Base-by-base conservation (phyloP, 2,888 invertebrate species). In the Apamea anceps region DNA sequence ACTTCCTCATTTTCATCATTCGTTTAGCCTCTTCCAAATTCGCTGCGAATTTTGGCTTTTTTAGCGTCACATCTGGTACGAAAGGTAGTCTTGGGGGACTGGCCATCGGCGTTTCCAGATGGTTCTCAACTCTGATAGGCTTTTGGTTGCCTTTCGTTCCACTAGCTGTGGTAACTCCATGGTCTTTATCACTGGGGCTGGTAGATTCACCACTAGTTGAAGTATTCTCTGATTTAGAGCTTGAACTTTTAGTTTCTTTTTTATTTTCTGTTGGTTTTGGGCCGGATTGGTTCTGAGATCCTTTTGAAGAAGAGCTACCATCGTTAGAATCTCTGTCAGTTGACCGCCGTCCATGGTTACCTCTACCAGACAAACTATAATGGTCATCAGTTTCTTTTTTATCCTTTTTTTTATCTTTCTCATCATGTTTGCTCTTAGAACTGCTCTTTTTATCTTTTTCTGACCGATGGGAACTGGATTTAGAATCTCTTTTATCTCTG, bases 311-410 rank as follows among this genome's bases (percentile, higher is more conserved):
- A 4, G 97, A 97, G 78, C 97, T 97, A 21, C 98, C 98, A 92
- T 98, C 98, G 88, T 98, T 98, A 0, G 98, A 98, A 94, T 99
- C 98, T 83, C 98, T 97, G 88, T 98, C 98, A 0, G 98, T 98
- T 0, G 98, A 98, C 72, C 98, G 97, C 13, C 98, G 97, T 86
- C 97, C 97, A 75, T 97, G 97, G 66, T 97, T 97, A 21, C 97
- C 97, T 90, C 98, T 98, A 0, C 97, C 97, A 62, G 98, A 98
- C 10, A 97, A 95, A 88, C 98, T 97, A 80, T 97, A 98, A 91
- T 98, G 98, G 93, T 98, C 98, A 91, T 98, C 98, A 78, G 96
- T 97, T 5, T 97, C 95, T 91, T 97, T 97, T 89, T 97, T 97
- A 42, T 94, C 95, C 76, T 96, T 95, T 87, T 97, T 97, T 79